Evolutionary conservation across 1,140 invertebrate species (phyloP).

Genomic region (Leptinotarsa texana): DNA sequence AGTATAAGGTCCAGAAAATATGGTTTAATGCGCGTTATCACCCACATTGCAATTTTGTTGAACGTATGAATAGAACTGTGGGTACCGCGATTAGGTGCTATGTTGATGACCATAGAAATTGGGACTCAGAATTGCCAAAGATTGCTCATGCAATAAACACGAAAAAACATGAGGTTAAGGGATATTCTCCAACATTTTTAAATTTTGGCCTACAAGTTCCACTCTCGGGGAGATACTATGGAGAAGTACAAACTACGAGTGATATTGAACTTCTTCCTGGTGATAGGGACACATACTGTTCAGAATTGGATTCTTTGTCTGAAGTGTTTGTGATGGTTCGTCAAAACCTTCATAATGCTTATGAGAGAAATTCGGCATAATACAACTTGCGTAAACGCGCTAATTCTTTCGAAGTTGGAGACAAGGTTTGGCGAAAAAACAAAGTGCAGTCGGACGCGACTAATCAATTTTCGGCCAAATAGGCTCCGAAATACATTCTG

Average conservation of each 20-base stretch:
- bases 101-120: conserved; percentile 26
- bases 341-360: conserved; percentile 20
- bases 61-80: conserved; percentile 30
- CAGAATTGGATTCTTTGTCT: background rate
- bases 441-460: background rate
- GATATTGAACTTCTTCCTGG: conserved; percentile 24
- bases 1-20: conserved; percentile 20
- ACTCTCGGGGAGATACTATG: conserved; percentile 23
- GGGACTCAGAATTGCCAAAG: conserved; percentile 25
- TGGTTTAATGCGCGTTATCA: conserved; percentile 24
- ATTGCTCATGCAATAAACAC: conserved; percentile 31
- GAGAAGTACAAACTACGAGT: conserved; percentile 9
- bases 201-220: conserved; percentile 8
- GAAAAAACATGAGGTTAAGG: background rate
- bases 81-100: conserved; percentile 30
- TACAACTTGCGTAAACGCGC: conserved; percentile 15
- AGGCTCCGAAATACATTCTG: conserved; percentile 23
- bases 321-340: background rate
- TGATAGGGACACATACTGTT: conserved; percentile 11
- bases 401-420: too few species aligned
- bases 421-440: background rate
- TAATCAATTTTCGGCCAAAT: conserved; percentile 24
- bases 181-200: conserved; percentile 23
- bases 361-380: conserved; percentile 11
- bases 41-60: conserved; percentile 29